Percentiles rank a stretch among this genome's conserved stretches.
phyloP scores from a whole-genome alignment of 37 sponge, comb jelly and placozoan species.

The Chondrosia reniformis region DNA sequence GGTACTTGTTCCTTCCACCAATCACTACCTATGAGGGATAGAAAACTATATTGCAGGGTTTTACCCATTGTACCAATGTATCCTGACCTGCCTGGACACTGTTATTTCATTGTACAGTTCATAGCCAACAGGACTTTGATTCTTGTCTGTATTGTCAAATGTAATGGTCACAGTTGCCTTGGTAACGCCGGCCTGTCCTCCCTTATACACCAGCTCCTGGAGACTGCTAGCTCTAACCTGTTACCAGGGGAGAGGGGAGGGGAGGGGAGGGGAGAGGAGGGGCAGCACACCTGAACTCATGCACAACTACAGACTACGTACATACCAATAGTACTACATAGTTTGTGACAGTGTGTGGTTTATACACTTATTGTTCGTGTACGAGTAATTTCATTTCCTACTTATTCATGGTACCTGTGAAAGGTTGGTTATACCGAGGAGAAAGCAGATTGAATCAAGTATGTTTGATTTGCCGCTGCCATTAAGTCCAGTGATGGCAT shows the following conservation, averaged over 20 bases:
- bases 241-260: not conserved
- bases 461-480: constrained; percentile 99
- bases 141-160: constrained; percentile 91
- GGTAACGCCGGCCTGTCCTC: constrained; percentile 96
- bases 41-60: not conserved
- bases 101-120: constrained; percentile 87
- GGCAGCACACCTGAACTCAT: too few species aligned
- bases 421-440: constrained; percentile 95
- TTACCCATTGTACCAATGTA: not conserved
- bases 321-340: not conserved
- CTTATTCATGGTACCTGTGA: constrained; percentile 94
- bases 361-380: too few species aligned
- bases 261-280: too few species aligned
- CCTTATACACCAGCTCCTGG: constrained; percentile 98
- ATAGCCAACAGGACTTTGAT: constrained; percentile 95
- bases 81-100: constrained; percentile 79
- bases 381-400: too few species aligned
- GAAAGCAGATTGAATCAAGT: constrained; percentile 93
- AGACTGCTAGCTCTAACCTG: constrained; percentile 93
- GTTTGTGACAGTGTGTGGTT: too few species aligned
- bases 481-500: constrained; percentile 97
- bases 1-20: constrained; percentile 97
- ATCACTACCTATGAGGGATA: constrained; percentile 74
- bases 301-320: not conserved
- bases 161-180: constrained; percentile 98